phyloP scores from a whole-genome alignment of 2,113 vertebrate genomes.

The Peromyscus leucopus region DNA sequence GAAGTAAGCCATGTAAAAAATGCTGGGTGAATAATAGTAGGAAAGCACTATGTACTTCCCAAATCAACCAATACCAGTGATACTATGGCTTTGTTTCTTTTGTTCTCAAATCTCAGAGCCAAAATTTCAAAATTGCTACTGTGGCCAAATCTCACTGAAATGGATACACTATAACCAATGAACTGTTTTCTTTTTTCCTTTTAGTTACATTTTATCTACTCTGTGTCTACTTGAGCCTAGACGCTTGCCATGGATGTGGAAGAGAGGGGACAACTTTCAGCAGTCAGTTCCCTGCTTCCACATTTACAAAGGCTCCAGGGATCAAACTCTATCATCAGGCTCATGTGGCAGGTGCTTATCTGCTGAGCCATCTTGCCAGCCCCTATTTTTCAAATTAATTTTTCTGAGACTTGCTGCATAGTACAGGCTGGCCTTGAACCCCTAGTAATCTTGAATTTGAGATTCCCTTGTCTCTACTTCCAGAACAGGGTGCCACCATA shows the following conservation, averaged over 20 bases:
- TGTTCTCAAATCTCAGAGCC: constrained; percentile 10
- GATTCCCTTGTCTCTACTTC: not conserved
- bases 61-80: not conserved
- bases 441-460: not conserved
- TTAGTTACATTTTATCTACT: not conserved
- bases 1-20: not conserved
- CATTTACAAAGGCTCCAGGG: not conserved
- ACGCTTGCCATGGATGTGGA: not conserved
- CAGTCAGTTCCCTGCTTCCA: not conserved
- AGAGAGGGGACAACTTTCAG: not conserved
- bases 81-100: not conserved
- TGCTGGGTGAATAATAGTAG: not conserved
- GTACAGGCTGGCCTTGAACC: not conserved
- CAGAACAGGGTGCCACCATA: not conserved
- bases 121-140: constrained; percentile 28
- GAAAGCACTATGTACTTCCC: not conserved
- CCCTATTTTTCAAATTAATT: not conserved
- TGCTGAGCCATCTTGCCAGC: not conserved
- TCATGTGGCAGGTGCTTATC: not conserved
- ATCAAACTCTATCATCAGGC: not conserved
- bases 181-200: not conserved
- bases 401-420: not conserved
- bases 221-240: not conserved
- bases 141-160: constrained; percentile 40
- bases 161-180: constrained; percentile 5